Evolutionary conservation across 2,113 vertebrate genomes (phyloP), one percentile per base, ranked within the genome.

Genomic region (Petroica traversi): DNA sequence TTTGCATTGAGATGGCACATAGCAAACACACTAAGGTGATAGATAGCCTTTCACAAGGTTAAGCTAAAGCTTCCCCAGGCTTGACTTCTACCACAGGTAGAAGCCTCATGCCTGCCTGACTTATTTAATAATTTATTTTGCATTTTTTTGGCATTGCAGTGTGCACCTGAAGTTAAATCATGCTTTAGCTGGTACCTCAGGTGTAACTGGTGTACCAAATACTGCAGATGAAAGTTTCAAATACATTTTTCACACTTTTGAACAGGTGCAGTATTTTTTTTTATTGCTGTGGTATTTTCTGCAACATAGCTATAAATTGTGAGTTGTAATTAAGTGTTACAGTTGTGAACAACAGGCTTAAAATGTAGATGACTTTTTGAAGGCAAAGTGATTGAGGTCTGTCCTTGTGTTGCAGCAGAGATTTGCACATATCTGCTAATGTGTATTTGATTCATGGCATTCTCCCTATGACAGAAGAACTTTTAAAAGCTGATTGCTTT

Each of bases 341-440:
- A 23, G 51, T 67, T 96, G 85, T 88, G 87, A 88, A 73, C 58
- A 93, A 49, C 62, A 67, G 58, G 41, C 77, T 89, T 79, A 73
- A 91, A 92, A 82, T 24, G 38, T 16, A 61, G 80, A 55, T 20
- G 69, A 55, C 19, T 83, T 85, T 64, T 73, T 63, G 87, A 79
- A 89, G 81, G 81, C 77, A 41, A 33, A 85, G 58, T 71, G 84
- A 49, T 89, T 73, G 92, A 88, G 71, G 51, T 93, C 73, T 93
- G 66, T 82, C 66, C 75, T 91, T n/a, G 33, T 89, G 62, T 72
- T 83, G 78, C 58, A 83, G 78, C 6, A 78, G 48, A 73, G 73
- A 85, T 88, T 61, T 84, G 83, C 61, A 84, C 33, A 8, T 8
- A 85, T 69, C 78, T 85, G 62, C 54, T 91, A 33, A 82, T 36